Conservation (phyloP, 2,113 vertebrate genomes). For the Talpa occidentalis region DNA sequence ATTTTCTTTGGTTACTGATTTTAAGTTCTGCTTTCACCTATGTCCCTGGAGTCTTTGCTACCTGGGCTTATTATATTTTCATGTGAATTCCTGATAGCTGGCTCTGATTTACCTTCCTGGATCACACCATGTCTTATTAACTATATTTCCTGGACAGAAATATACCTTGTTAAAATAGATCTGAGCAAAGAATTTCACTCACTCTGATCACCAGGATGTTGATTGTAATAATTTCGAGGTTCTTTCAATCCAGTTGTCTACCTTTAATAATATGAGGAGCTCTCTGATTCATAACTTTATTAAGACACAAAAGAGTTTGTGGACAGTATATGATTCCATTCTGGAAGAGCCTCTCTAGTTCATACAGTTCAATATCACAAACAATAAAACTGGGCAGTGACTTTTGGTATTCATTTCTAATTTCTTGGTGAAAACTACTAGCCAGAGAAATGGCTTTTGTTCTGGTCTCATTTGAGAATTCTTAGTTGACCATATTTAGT, state of each 20-base stretch:
- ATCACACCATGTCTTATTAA: constrained; percentile 30
- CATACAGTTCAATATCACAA: background rate
- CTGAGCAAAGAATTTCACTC: background rate
- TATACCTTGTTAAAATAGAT: background rate
- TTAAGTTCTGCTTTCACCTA: background rate
- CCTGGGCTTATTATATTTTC: background rate
- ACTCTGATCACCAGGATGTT: background rate
- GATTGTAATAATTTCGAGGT: background rate
- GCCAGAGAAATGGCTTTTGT: background rate
- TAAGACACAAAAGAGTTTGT: constrained; percentile 6
- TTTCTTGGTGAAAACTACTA: constrained; percentile 44
- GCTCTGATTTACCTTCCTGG: background rate
- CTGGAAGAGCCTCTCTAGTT: constrained; percentile 49
- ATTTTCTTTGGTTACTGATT: background rate
- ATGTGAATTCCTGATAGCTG: background rate
- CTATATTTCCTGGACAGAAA: background rate
- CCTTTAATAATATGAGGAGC: background rate
- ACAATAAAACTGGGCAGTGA: background rate
- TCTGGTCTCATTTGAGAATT: constrained; percentile 30
- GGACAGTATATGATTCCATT: background rate
- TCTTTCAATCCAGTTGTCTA: background rate
- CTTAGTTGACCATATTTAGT: background rate
- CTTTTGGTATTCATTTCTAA: constrained; percentile 1
- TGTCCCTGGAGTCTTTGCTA: background rate
- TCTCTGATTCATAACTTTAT: background rate